Evolutionary conservation across 2,888 invertebrate genomes (phyloP).

Genomic region (Agrenia bidenticulata): DNA sequence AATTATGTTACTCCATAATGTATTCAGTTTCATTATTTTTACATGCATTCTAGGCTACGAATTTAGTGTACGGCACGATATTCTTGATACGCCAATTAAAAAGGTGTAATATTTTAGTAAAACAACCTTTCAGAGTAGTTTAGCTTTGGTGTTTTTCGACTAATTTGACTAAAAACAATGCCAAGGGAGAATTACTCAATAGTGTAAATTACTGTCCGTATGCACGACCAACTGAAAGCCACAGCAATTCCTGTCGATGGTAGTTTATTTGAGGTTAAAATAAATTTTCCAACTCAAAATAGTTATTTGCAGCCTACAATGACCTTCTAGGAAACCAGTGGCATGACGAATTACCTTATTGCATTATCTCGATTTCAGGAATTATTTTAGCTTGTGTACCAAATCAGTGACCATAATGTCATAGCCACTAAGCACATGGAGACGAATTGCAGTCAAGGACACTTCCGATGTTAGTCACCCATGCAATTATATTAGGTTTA

Average conservation of each 20-base stretch:
- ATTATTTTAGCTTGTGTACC: neutral
- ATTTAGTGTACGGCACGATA: too few relatives aligned
- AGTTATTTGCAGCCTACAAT: neutral
- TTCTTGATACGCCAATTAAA: too few relatives aligned
- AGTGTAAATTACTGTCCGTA: neutral
- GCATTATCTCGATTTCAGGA: neutral
- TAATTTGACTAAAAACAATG: neutral
- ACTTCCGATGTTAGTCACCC: constrained; percentile 26
- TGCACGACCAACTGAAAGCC: neutral
- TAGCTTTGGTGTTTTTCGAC: neutral
- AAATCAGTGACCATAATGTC: constrained; percentile 9
- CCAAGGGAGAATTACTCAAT: neutral
- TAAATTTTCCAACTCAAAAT: too few relatives aligned
- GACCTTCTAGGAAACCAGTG: constrained; percentile 4
- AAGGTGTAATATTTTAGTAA: too few relatives aligned
- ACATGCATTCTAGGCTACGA: too few relatives aligned
- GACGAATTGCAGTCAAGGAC: constrained; percentile 25
- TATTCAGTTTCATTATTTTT: too few relatives aligned
- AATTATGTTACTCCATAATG: too few relatives aligned
- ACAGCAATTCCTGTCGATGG: neutral
- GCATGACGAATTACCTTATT: constrained; percentile 12
- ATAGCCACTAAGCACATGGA: constrained; percentile 8
- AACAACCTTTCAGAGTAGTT: too few relatives aligned
- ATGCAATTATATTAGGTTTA: too few relatives aligned
- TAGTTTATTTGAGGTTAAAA: constrained; percentile 6